Base-by-base conservation (phyloP, 2,888 invertebrate genomes). In the Amphipoea lucens region DNA sequence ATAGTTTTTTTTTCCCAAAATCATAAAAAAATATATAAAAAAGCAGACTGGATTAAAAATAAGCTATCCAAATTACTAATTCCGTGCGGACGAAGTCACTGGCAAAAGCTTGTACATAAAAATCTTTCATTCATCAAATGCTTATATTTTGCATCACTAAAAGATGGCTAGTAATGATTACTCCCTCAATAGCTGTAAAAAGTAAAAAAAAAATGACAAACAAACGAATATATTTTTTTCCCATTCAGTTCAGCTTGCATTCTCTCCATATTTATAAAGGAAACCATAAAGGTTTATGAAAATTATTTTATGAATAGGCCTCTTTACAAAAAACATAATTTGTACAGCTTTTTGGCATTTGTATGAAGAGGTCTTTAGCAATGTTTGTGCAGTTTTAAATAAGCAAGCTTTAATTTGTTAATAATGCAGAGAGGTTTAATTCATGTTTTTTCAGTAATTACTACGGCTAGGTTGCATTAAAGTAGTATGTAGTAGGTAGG, bases 221-320 rank as follows among this genome's bases (percentile, higher is more conserved):
- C 45, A 79, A 51, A 73, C 23, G 40, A 78, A 74, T 76, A 72
- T 63, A 76, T 77, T 76, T 68, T 76, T 68, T 51, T 68, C 40
- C 60, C 79, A 79, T 88, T 87, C 80, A 86, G 17, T 74, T 76
- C 68, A 79, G 36, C 68, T 69, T 76, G 78, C 81, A 80, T 85
- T 83, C 83, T 85, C 57, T 71, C 54, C 57, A 89, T 85, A 81
- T 82, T 84, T 75, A 71, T 71, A 82, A 87, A 83, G 78, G 74
- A 82, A 74, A 83, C 77, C 73, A 73, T 82, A 87, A 84, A 83
- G 88, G 40, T 71, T 87, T 77, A 83, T 72, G 71, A 75, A 85
- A 81, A 87, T 79, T 42, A 82, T 81, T 79, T 84, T 76, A 71
- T 85, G 88, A 87, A 87, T 78, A 77, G 80, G 14, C 62, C 17